These are phyloP conservation scores for Phaethon lepturus DNA, from an alignment of 2,113 vertebrate species.

Conservation along the genomic window DNA sequence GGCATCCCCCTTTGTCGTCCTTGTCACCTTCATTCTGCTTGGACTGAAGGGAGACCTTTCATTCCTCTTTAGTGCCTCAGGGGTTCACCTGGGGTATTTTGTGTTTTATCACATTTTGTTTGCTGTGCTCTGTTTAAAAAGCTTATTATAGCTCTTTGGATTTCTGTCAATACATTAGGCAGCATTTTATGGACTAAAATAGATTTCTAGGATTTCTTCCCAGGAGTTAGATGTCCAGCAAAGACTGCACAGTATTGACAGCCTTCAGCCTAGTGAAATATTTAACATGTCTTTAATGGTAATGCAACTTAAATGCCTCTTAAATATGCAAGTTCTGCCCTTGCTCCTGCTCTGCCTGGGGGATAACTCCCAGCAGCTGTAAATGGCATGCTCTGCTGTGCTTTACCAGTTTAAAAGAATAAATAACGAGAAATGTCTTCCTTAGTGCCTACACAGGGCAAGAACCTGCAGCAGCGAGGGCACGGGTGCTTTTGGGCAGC, in stretches of 20 bases:
- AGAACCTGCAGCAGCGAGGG: background rate
- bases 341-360: background rate
- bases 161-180: background rate
- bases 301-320: background rate
- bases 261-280: background rate
- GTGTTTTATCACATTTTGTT: background rate
- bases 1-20: rapidly evolving
- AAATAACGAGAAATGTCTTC: background rate
- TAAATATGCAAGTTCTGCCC: background rate
- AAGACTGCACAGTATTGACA: too few relatives aligned
- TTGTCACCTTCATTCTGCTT: background rate
- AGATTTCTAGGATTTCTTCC: background rate
- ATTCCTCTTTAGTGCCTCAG: background rate
- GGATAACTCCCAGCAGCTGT: background rate
- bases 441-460: background rate
- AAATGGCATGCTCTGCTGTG: background rate
- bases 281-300: rapidly evolving
- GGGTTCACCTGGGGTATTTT: too few relatives aligned
- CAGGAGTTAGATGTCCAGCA: background rate
- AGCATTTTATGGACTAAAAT: background rate
- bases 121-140: background rate
- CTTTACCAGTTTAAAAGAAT: background rate
- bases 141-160: background rate
- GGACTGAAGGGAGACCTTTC: background rate
- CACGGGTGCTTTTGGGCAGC: background rate